Evolutionary conservation across 1,140 invertebrate genomes (phyloP).

Genomic region (Heterodera schachtii): DNA sequence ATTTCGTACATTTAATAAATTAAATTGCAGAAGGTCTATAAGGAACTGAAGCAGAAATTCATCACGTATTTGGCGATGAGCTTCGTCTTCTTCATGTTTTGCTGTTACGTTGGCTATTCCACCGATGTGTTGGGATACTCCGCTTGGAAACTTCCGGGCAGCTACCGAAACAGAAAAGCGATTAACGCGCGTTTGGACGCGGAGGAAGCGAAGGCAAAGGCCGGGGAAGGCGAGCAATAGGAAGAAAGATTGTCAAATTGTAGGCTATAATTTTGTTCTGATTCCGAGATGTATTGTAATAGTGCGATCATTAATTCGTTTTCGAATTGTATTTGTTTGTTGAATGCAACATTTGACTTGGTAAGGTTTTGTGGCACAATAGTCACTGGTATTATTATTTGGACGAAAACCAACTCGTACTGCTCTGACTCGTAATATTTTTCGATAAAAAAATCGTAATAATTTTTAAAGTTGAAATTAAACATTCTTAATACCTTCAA

Average conservation of each 20-base stretch:
- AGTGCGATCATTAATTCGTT: too few relatives aligned
- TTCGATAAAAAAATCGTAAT: too few relatives aligned
- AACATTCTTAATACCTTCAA: too few relatives aligned
- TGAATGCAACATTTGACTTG: too few relatives aligned
- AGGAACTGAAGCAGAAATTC: constrained; percentile 21
- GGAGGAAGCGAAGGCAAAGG: constrained; percentile 11
- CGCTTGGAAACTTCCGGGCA: not conserved
- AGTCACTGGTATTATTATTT: too few relatives aligned
- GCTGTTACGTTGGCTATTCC: not conserved
- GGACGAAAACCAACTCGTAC: too few relatives aligned
- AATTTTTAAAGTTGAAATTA: too few relatives aligned
- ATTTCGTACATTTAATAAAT: not conserved
- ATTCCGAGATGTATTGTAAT: too few relatives aligned
- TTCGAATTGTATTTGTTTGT: too few relatives aligned
- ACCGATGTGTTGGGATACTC: not conserved
- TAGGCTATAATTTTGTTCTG: constrained; percentile 1
- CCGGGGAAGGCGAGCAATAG: not conserved
- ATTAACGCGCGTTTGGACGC: constrained; percentile 23
- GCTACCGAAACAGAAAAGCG: constrained; percentile 12
- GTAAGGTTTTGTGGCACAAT: too few relatives aligned
- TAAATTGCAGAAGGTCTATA: constrained; percentile 1
- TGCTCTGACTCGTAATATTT: too few relatives aligned
- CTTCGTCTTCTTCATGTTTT: not conserved
- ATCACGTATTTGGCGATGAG: not conserved
- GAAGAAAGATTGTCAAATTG: not conserved